Percentiles rank a stretch among this genome's conserved stretches.
Evolutionary conservation across 2,113 vertebrate species (phyloP).

Genomic region (Lophotis ruficrista): DNA sequence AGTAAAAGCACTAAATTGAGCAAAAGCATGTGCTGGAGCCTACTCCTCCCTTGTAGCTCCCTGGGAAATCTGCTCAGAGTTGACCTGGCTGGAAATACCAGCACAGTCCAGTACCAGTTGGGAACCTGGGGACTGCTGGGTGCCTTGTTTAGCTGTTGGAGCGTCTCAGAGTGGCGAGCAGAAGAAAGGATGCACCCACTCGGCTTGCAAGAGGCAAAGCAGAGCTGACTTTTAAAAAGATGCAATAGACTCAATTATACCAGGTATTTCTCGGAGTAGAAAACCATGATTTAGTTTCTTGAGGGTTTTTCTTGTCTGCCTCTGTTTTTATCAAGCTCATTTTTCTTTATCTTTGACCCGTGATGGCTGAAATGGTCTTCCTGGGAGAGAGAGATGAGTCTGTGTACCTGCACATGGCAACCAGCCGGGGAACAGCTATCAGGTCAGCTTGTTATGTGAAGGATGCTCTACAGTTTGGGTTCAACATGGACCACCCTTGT

Average conservation of each 20-base stretch:
- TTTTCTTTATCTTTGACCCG: conserved; percentile 6
- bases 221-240: background rate
- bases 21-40: background rate
- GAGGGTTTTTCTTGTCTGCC: background rate
- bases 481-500: background rate
- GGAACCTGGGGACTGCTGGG: background rate
- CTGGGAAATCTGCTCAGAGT: background rate
- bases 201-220: background rate
- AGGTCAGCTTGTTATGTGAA: background rate
- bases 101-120: background rate
- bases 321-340: background rate
- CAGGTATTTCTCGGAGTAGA: background rate
- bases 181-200: background rate
- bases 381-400: background rate
- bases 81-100: background rate
- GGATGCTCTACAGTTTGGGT: background rate
- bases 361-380: background rate
- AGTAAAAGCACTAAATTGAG: background rate
- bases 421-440: background rate
- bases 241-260: background rate
- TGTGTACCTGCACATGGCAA: background rate
- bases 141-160: background rate
- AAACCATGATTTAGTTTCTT: background rate
- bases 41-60: background rate
- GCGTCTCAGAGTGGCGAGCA: background rate